Percentiles rank a stretch among this genome's conserved stretches.
Conservation (phyloP, 2,888 invertebrate genomes). For the Cepaea hortensis region DNA sequence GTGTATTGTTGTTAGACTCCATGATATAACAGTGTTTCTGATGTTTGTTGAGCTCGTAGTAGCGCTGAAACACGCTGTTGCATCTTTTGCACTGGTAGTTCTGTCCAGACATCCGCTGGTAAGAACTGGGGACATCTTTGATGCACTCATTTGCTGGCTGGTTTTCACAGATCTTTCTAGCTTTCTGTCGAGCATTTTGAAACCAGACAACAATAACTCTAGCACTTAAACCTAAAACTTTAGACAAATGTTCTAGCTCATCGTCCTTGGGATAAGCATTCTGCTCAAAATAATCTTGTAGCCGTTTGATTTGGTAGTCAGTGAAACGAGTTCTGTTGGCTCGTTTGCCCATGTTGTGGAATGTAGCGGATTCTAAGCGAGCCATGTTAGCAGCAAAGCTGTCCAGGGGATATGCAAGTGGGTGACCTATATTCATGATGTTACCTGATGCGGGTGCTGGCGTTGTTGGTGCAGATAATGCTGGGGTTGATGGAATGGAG, state of each 20-base stretch:
- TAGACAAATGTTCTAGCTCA: constrained; percentile 97
- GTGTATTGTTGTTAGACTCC: constrained; percentile 57
- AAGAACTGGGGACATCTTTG: constrained; percentile 85
- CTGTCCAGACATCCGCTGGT: constrained; percentile 93
- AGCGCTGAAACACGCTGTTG: constrained; percentile 95
- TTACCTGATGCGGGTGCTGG: constrained; percentile 42
- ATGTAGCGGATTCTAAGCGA: constrained; percentile 51
- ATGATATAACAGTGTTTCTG: constrained; percentile 78
- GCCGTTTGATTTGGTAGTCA: constrained; percentile 97
- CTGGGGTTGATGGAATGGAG: constrained; percentile 55
- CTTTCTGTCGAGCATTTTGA: constrained; percentile 98
- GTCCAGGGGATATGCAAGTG: constrained; percentile 44
- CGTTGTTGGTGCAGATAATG: constrained; percentile 59
- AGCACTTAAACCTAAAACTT: constrained; percentile 93
- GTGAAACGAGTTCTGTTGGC: constrained; percentile 99
- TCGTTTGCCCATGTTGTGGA: constrained; percentile 84
- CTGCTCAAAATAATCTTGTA: constrained; percentile 99
- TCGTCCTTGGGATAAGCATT: constrained; percentile 99
- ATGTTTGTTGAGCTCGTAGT: constrained; percentile 98
- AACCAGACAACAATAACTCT: constrained; percentile 99
- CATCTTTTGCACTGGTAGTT: constrained; percentile 99
- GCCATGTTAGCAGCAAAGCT: constrained; percentile 46
- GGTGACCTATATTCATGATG: background rate
- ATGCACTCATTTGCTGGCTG: constrained; percentile 84
- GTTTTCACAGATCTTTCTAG: constrained; percentile 97